Base-by-base conservation (phyloP, 2,113 vertebrate genomes). In the Struthio camelus region DNA sequence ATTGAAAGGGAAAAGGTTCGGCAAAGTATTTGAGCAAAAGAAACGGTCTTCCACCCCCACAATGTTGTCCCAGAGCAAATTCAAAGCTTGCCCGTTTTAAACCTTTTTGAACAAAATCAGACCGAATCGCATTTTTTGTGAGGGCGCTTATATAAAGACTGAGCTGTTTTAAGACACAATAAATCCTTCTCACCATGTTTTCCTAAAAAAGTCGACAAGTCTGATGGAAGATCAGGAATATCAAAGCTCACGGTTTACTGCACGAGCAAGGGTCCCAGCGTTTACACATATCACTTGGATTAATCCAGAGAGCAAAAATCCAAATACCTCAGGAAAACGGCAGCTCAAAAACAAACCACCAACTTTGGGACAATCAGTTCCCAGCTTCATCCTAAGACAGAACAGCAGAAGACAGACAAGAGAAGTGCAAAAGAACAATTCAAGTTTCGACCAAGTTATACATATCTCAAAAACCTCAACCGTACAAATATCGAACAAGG, bases 1-100 rank as follows among this genome's bases (percentile, higher is more conserved):
- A 25, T 50, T 70, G 42, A 62, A 93, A 80, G 46, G 76, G 67
- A 84, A 81, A 87, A 54, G 15, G 25, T 79, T 80, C 51, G 13
- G 69, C 81, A 19, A 66, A 85, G 42, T 19, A 30, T 73, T 90
- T 56, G 32, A 82, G 62, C 50, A 38, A 50, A 69, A 90, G 65
- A 58, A 91, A 93, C 2, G 5, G 76, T 42, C 86, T 90, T 18
- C 46, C 46, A 8, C 80, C 50, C 88, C 23, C 13, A 18, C 16
- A 24, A 38, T 64, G 72, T 93, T 36, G 15, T 53, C 66, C 66
- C 85, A 65, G 46, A 90, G 94, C 79, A 93, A 96, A 95, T 72
- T 40, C 90, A 89, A 94, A 58, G 76, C 77, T 90, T 46, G 40
- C 32, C 82, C 53, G 3, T 4, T 61, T 48, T 53, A 30, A 78